Base-by-base conservation (phyloP, 1,140 invertebrate species). In the Drosophila arawakana region DNA sequence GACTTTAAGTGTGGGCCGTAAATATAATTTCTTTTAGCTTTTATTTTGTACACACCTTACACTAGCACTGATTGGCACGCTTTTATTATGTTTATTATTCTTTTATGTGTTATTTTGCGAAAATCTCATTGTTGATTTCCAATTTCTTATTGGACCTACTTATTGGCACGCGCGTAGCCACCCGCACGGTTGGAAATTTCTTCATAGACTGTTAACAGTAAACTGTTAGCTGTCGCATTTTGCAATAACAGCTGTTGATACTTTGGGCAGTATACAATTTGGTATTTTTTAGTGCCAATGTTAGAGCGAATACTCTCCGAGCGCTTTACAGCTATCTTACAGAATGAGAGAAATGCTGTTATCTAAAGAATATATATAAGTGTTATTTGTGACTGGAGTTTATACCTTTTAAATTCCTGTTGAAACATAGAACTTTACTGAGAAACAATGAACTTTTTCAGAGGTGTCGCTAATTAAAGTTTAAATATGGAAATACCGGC, bases 101-200 rank as follows among this genome's bases (percentile, higher is more conserved):
- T 76, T 70, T 61, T 72, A 66, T 47, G 61, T 60, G 54, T 74
- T 58, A 66, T 72, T 66, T 76, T 66, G 73, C 73, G 73, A 71
- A 76, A 72, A 66, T 72, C 35, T 72, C 73, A 76, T 76, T 76
- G 68, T 76, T 70, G 49, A 55, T 65, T 72, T 72, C 44, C 47
- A 72, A 76, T 72, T 75, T 60, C 47, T 63, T 41, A 52, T 75
- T 54, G 44, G 60, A 69, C 7, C 34, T 63, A n/a, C 34, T 39
- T 7, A 65, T 75, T 65, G 67, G 68, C 59, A 71, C 68, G 68
- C 73, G 73, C 73, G 73, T 46, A 35, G 35, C 73, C 73, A 76
- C 60, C 69, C 73, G 68, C 69, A 65, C 69, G 73, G n/a, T 60
- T 72, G 30, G 49, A 76, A 72, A 55, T 46, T 57, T 66, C 58